Evolutionary conservation across 2,113 vertebrate genomes (phyloP), one percentile per base, ranked within the genome.

Genomic region (Halcyon senegalensis): DNA sequence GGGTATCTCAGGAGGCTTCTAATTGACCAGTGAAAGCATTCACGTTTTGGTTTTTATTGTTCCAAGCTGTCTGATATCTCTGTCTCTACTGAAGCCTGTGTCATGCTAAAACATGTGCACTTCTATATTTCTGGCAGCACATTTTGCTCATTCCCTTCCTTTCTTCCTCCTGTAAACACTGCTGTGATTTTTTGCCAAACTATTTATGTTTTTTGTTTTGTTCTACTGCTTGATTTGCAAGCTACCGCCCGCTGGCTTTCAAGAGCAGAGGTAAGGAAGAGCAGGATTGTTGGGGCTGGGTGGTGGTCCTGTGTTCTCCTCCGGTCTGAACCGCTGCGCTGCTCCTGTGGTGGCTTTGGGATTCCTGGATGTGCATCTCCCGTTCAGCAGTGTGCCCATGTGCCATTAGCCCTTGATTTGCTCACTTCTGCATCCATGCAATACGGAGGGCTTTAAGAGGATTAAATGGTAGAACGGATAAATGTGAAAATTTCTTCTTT

Each of bases 261-360:
- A 48, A 81, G 90, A 93, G 85, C 86, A 4, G 56, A 95, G 94
- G 92, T 95, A 89, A 92, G 96, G 73, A 64, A 43, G 84, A 74
- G 63, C 72, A 90, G 84, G 90, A n/a, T 70, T 67, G 17, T 11
- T 24, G 86, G 74, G 86, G 83, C 55, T 62, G 16, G 66, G 43
- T 84, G 74, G 44, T 85, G 84, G 37, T 74, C 75, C 85, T 77
- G 70, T 86, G 55, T 70, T 62, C 68, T 97, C 56, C 21, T 89
- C 25, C 73, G 28, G 62, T 13, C 75, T 18, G 39, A 72, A 11
- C 46, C 6, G 2, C 53, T 73, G 85, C 30, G 13, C 50, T 60
- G 63, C 55, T 88, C 5, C 75, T 84, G 50, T 27, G 73, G n/a
- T 84, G 76, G 62, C 82, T 90, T 70, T 13, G 24, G 87, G 59